Base-by-base conservation (phyloP, 2,113 vertebrate species). In the Hymenochirus boettgeri region DNA sequence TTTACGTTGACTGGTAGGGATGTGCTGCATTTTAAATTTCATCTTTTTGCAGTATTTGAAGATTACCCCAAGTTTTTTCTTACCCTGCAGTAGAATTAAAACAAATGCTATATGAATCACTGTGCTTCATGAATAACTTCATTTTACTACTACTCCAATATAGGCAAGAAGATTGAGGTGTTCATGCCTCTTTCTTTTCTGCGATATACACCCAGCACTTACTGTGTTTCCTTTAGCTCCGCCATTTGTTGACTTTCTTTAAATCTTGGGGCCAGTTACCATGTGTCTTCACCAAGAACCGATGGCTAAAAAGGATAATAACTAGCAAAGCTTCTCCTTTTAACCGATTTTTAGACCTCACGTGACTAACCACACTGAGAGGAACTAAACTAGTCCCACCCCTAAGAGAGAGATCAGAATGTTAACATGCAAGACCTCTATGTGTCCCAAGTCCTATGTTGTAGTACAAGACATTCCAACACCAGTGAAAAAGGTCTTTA, bases 301-400 rank as follows among this genome's bases (percentile, higher is more conserved):
- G 56, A 52, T 59, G 57, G 65, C 46, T 69, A 69, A 58, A 62
- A 69, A 69, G 65, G 48, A 59, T 60, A 25, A 31, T 50, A 60
- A 26, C 12, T 22, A 51, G 57, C 23, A 47, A 25, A 53, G 15
- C 57, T 21, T 69, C 56, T 46, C 31, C 57, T 69, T 69, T 69
- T 69, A 69, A 67, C 46, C 47, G 52, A 31, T 45, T 48, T 11
- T 35, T 54, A 55, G 37, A 57, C 23, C 65, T 33, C 52, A 69
- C 57, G 65, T 69, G 56, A 69, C 48, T 29, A 60, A 69, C 65
- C 65, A 69, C 65, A 60, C 54, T 57, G 24, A 64, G 65, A 58
- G 65, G 65, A 69, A 69, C 65, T 60, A 69, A 48, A 39, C 12
- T 24, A 21, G 50, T 52, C 37, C 65, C 65, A 45, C 65, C 65